Conservation (phyloP, 2,797 vertebrate genomes). For the Tamandua tetradactyla region DNA sequence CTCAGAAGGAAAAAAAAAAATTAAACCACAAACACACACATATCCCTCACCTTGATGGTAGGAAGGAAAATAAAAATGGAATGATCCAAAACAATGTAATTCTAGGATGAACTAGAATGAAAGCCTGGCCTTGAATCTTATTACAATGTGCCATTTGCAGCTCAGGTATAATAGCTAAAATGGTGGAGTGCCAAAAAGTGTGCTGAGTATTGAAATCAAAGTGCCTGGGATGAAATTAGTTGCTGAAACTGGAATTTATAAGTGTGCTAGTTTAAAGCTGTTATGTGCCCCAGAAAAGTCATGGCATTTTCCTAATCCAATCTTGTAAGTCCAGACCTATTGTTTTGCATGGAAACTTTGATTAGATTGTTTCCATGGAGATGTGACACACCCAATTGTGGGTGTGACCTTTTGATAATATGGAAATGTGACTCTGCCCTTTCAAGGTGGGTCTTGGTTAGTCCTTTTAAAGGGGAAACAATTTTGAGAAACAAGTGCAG, state of each 20-base stretch:
- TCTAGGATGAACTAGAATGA: neutral
- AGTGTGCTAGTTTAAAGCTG: too few relatives aligned
- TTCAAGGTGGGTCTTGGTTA: too few relatives aligned
- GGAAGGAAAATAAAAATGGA: neutral
- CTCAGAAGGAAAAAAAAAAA: neutral
- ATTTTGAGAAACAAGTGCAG: too few relatives aligned
- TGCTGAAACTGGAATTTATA: neutral
- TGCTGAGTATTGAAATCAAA: neutral
- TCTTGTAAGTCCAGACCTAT: too few relatives aligned
- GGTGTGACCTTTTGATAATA: too few relatives aligned
- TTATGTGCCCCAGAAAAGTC: too few relatives aligned
- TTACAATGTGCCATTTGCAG: neutral
- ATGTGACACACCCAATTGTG: too few relatives aligned
- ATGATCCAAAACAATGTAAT: neutral
- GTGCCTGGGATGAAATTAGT: neutral
- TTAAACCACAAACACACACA: neutral
- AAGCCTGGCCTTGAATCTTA: neutral
- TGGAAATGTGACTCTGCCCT: too few relatives aligned
- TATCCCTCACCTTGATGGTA: neutral
- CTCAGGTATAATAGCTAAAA: neutral
- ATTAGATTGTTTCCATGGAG: too few relatives aligned
- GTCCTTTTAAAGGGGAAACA: too few relatives aligned
- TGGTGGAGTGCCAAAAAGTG: neutral
- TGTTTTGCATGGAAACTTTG: too few relatives aligned
- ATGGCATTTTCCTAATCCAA: too few relatives aligned